Base-by-base conservation (phyloP, 2,888 invertebrate species). In the Brenthis ino region DNA sequence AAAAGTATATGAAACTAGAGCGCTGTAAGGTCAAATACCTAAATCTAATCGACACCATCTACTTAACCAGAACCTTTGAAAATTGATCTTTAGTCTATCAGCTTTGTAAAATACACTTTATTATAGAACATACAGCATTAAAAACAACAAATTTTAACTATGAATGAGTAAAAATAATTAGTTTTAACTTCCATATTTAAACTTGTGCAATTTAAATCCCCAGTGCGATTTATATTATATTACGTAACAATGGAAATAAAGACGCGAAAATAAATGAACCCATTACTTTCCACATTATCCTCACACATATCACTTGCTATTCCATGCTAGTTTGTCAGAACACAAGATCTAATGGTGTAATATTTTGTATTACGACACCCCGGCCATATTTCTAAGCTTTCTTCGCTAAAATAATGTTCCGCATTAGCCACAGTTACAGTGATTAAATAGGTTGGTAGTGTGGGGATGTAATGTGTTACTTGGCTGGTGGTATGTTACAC, bases 361-460 rank as follows among this genome's bases (percentile, higher is more conserved):
- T 86, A 86, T 87, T 87, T 87, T 82, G 84, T 86, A 84, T 82
- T 80, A 83, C 81, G 79, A 79, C 86, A 85, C 87, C 81, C 81
- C 76, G 76, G 76, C 83, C 79, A 88, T 88, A 89, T 87, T 88
- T 88, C 80, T 78, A 78, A 79, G 85, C 84, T 88, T 89, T 87
- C 87, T 88, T 87, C 84, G 80, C 80, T 83, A 76, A 85, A 91
- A 88, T 91, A 91, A 91, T 91, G 90, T 85, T 78, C 75, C 81
- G 80, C 89, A 91, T 91, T 91, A 90, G 89, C 85, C 82, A 78
- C 87, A 88, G 91, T 89, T 85, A 90, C 91, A 89, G 87, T 90
- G 91, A 91, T 91, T 90, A 91, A 91, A 84, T 83, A 90, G 85
- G 83, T 86, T 71, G 81, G 82, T 80, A 80, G 81, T 82, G 83